phyloP scores from a whole-genome alignment of 1,140 invertebrate species.

The Amphibalanus amphitrite region DNA sequence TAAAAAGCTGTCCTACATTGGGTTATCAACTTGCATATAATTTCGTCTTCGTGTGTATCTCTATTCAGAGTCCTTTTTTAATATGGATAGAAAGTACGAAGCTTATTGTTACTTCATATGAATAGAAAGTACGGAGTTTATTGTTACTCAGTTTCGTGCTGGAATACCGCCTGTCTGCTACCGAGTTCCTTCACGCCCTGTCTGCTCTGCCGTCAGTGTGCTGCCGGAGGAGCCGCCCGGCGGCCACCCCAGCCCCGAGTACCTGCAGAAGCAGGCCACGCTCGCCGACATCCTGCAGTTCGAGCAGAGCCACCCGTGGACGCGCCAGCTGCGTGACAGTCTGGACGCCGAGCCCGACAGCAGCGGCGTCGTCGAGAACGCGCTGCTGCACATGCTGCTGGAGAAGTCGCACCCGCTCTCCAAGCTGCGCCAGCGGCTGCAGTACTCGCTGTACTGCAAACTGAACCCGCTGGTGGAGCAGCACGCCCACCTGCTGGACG shows the following conservation, averaged over 20 bases:
- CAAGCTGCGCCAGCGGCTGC: background rate
- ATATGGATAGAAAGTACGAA: too few relatives aligned
- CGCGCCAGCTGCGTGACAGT: background rate
- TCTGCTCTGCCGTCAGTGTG: background rate
- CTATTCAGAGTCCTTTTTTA: too few relatives aligned
- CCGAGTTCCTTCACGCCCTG: too few relatives aligned
- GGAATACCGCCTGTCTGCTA: too few relatives aligned
- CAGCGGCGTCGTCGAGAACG: background rate
- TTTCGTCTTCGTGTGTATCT: too few relatives aligned
- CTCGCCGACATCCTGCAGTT: background rate
- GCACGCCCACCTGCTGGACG: background rate
- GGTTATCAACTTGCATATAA: too few relatives aligned
- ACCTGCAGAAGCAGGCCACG: background rate
- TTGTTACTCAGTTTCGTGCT: too few relatives aligned
- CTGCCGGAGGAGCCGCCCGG: background rate
- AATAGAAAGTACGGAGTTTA: too few relatives aligned
- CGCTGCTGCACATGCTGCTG: background rate
- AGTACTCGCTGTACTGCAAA: background rate
- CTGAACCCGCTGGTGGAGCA: background rate
- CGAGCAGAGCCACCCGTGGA: background rate
- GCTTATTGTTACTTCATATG: too few relatives aligned
- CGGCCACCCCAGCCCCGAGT: background rate
- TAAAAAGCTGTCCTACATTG: too few relatives aligned
- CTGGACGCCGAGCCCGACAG: background rate
- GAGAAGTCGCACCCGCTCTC: conserved; percentile 1